These are phyloP conservation scores for Cynopterus brachyotis DNA, from an alignment of 2,113 vertebrate species.

Conservation along the genomic window DNA sequence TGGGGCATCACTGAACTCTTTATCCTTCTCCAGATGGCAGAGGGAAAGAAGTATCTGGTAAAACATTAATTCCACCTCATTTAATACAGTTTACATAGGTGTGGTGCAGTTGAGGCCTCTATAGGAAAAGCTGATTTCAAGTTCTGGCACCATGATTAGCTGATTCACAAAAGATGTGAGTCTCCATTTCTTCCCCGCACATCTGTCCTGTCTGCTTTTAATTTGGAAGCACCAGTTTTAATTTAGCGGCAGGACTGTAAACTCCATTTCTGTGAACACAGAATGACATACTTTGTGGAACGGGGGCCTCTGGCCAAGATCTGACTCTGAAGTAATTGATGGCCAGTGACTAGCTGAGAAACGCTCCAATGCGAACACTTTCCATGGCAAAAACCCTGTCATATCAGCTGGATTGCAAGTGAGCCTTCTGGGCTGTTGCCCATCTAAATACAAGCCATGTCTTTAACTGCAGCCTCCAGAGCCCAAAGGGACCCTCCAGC, in stretches of 20 bases:
- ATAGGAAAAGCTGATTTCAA: conserved; percentile 84
- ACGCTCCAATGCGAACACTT: conserved; percentile 64
- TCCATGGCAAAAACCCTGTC: conserved; percentile 66
- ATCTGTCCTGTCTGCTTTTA: conserved; percentile 88
- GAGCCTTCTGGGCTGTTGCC: conserved; percentile 22
- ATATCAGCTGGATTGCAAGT: conserved; percentile 64
- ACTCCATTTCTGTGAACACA: conserved; percentile 81
- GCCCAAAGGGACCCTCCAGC: background rate
- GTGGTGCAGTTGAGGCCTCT: conserved; percentile 76
- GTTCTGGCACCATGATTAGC: conserved; percentile 82
- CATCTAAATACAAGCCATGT: conserved; percentile 44
- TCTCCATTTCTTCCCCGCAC: conserved; percentile 82
- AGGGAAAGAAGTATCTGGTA: conserved; percentile 80
- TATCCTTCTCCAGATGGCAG: conserved; percentile 73
- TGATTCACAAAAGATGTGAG: conserved; percentile 85
- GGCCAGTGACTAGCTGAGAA: conserved; percentile 78
- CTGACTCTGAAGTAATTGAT: conserved; percentile 82
- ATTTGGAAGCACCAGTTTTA: conserved; percentile 86
- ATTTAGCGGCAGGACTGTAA: conserved; percentile 82
- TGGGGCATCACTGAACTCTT: conserved; percentile 68
- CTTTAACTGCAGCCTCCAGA: background rate
- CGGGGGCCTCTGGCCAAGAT: conserved; percentile 80
- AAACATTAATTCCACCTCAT: conserved; percentile 80
- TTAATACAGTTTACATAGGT: conserved; percentile 80
- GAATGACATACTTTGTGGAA: conserved; percentile 85